These are phyloP conservation scores for Polymixis flavicincta DNA, from an alignment of 2,888 invertebrate species.

Conservation along the genomic window DNA sequence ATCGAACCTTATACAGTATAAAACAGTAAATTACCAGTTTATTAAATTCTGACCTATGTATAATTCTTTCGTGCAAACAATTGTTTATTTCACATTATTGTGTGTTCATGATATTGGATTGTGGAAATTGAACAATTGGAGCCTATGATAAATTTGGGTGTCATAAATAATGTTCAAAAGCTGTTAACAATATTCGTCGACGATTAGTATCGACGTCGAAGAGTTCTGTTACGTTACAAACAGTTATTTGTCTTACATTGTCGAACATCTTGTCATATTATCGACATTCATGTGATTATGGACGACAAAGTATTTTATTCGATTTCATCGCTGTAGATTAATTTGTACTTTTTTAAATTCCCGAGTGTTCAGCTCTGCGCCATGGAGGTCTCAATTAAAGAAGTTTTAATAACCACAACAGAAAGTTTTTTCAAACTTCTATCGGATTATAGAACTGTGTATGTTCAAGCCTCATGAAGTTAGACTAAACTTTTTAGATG, in stretches of 20 bases:
- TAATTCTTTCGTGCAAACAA: conserved; percentile 28
- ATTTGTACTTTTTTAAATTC: not conserved
- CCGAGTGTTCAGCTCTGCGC: not conserved
- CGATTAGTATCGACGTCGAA: conserved; percentile 5
- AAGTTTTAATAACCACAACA: conserved; percentile 39
- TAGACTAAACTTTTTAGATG: conserved; percentile 9
- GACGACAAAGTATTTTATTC: conserved; percentile 11
- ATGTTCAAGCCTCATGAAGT: conserved; percentile 4
- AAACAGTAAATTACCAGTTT: conserved; percentile 46
- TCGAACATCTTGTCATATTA: not conserved
- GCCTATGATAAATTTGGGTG: conserved; percentile 24
- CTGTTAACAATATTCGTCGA: conserved; percentile 27
- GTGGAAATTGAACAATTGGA: conserved; percentile 26
- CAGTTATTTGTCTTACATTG: conserved; percentile 6
- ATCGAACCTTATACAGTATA: conserved; percentile 38
- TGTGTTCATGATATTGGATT: conserved; percentile 15
- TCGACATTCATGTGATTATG: not conserved
- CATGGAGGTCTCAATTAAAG: conserved; percentile 38
- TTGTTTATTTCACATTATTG: conserved; percentile 27
- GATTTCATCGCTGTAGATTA: not conserved
- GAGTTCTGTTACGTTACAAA: conserved; percentile 1
- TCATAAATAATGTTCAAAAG: conserved; percentile 23
- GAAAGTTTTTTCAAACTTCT: conserved; percentile 18
- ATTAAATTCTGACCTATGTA: conserved; percentile 1
- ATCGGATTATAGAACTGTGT: conserved; percentile 6